A percentile compares a stretch with the other conserved stretches of the same genome.
These are phyloP conservation scores for Cloeon dipterum DNA, from an alignment of 2,888 invertebrate genomes.

Conservation along the genomic window DNA sequence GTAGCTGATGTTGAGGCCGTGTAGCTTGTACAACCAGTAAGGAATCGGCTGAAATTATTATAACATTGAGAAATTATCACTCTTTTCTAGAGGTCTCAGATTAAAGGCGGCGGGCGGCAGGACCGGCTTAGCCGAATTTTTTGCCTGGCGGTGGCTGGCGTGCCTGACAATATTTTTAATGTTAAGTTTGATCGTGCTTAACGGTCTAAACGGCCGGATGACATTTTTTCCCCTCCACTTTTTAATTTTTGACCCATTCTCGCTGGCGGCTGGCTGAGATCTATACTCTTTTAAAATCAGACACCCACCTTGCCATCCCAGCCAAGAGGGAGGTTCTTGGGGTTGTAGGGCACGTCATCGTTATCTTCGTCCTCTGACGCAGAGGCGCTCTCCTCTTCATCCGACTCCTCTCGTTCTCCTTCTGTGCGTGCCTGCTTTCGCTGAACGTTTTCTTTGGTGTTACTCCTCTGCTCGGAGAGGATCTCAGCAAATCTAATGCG, in stretches of 20 bases:
- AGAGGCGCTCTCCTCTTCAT: slow-evolving; percentile 63
- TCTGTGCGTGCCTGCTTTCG: slow-evolving; percentile 91
- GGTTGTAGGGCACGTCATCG: slow-evolving; percentile 90
- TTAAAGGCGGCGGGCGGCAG: too few species aligned
- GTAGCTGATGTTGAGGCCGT: slow-evolving; percentile 95
- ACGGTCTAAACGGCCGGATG: too few species aligned
- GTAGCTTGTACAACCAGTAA: slow-evolving; percentile 97
- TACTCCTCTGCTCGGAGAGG: slow-evolving; percentile 59
- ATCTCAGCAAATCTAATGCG: slow-evolving; percentile 46
- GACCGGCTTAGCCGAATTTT: too few species aligned
- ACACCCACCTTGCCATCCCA: slow-evolving; percentile 81
- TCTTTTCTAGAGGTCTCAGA: too few species aligned
- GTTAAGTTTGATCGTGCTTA: too few species aligned
- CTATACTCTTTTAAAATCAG: not conserved
- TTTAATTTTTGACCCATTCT: too few species aligned
- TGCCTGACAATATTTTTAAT: too few species aligned
- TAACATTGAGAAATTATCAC: too few species aligned
- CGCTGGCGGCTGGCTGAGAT: not conserved
- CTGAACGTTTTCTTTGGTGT: slow-evolving; percentile 96
- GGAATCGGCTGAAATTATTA: slow-evolving; percentile 52
- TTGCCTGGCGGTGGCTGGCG: too few species aligned
- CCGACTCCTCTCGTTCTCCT: slow-evolving; percentile 78
- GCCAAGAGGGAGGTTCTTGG: slow-evolving; percentile 94
- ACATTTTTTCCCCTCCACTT: too few species aligned
- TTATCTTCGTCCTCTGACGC: slow-evolving; percentile 61